Base-by-base conservation (phyloP, 2,797 vertebrate genomes). In the Pangasius larnaudii region DNA sequence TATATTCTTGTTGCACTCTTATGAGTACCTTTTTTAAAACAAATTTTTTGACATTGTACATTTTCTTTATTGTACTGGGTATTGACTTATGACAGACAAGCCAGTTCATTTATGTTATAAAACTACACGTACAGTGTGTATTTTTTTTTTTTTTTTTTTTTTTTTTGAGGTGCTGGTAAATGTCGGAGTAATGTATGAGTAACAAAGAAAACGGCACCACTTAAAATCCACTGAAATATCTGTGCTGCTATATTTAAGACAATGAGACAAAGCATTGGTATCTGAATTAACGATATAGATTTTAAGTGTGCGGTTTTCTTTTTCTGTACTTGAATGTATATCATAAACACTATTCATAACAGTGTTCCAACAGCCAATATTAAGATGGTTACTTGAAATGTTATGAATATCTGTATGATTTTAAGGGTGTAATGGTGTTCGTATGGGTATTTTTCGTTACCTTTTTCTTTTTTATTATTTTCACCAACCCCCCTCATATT, bases 321-420 rank as follows among this genome's bases (percentile, higher is more conserved):
- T 51, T 80, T 36, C 27, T 19, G 33, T 30, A 84, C 27, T 84
- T 83, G 63, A 84, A 69, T 69, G 30, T 58, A 78, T 33, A 36
- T 30, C 27, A 84, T 30, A 46, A 46, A 39, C 53, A 71, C 51
- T 84, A 74, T 61, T 86, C 11, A 77, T 77, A 86, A 77, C n/a
- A 30, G 58, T 42, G 39, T 72, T 85, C 30, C 42, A 80, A 42
- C 56, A 87, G 16, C 33, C 74, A 79, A 18, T 59, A 74, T 75
- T 74, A 53, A 53, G 71, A 18, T 75, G 61, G 46, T 59, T 69
- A 78, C 59, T 79, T 69, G 80, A 86, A 86, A 33, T 86, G 24
- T 56, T 75, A 69, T 72, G 27, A 51, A 84, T 36, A 63, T 80
- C 36, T 80, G 18, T 72, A 30, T 72, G 30, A 67, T 18, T n/a